A percentile compares a stretch with the other conserved stretches of the same genome.
Evolutionary conservation across 2,888 invertebrate genomes (phyloP).

Genomic region (Thera obeliscata): DNA sequence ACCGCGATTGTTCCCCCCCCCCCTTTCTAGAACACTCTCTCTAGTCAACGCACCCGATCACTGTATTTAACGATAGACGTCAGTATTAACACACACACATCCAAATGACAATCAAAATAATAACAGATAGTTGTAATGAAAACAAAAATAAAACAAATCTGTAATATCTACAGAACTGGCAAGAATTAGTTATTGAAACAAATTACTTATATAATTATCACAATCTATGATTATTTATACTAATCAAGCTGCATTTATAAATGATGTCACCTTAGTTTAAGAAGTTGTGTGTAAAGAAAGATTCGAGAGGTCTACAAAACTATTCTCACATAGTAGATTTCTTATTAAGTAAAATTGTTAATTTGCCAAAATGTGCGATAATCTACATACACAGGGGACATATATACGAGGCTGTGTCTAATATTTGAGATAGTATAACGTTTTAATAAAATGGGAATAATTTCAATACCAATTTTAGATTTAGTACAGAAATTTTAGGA

Average conservation of each 20-base stretch:
- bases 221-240: not conserved
- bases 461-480: not conserved
- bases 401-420: not conserved
- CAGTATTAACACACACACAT: too few relatives aligned
- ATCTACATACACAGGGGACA: not conserved
- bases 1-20: too few relatives aligned
- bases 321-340: not conserved
- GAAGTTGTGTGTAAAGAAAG: not conserved
- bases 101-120: not conserved
- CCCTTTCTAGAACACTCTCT: too few relatives aligned
- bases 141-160: not conserved
- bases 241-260: not conserved
- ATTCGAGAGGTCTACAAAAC: slow-evolving; percentile 1
- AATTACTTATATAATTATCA: not conserved
- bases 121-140: not conserved
- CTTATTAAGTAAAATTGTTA: not conserved
- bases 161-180: not conserved
- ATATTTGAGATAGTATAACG: not conserved
- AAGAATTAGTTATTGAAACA: not conserved
- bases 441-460: not conserved
- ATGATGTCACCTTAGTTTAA: not conserved
- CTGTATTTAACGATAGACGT: too few relatives aligned
- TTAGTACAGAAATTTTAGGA: too few relatives aligned
- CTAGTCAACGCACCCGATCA: too few relatives aligned
- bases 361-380: not conserved